Evolutionary conservation across 2,113 vertebrate species (phyloP).

Genomic region (Oryzias woworae): DNA sequence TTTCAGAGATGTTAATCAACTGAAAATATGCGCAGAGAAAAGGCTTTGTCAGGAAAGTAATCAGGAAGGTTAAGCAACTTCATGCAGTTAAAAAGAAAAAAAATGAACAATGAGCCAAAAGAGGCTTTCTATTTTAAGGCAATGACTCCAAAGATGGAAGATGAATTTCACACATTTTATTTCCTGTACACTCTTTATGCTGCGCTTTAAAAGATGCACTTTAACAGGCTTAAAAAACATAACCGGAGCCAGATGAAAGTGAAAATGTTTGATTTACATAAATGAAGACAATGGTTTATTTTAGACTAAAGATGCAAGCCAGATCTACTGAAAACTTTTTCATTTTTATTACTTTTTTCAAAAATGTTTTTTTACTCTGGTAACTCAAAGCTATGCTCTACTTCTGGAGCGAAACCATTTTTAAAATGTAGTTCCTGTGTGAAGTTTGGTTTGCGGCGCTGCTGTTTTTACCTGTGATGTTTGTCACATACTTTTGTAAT

Average conservation of each 20-base stretch:
- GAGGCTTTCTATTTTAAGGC: constrained; percentile 13
- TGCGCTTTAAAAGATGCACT: constrained; percentile 17
- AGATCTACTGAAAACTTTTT: constrained; percentile 4
- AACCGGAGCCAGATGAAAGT: constrained; percentile 12
- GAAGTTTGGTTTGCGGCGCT: neutral
- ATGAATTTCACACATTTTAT: constrained; percentile 31
- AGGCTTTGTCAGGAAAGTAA: constrained; percentile 34
- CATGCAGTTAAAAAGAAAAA: constrained; percentile 21
- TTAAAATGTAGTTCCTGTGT: neutral
- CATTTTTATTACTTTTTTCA: neutral
- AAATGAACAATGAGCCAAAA: constrained; percentile 30
- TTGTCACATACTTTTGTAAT: neutral
- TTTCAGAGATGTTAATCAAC: constrained; percentile 27
- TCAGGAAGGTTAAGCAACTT: constrained; percentile 51
- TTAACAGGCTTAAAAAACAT: constrained; percentile 40
- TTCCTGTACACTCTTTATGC: constrained; percentile 17
- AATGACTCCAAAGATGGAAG: constrained; percentile 17
- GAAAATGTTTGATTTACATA: neutral
- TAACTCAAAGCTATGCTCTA: neutral
- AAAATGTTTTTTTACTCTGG: neutral
- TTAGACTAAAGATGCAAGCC: neutral
- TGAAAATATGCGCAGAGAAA: constrained; percentile 21
- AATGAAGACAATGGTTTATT: neutral
- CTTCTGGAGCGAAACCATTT: neutral
- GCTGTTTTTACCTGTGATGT: neutral